phyloP scores from a whole-genome alignment of 2,888 invertebrate species.

The Priapulus caudatus region DNA sequence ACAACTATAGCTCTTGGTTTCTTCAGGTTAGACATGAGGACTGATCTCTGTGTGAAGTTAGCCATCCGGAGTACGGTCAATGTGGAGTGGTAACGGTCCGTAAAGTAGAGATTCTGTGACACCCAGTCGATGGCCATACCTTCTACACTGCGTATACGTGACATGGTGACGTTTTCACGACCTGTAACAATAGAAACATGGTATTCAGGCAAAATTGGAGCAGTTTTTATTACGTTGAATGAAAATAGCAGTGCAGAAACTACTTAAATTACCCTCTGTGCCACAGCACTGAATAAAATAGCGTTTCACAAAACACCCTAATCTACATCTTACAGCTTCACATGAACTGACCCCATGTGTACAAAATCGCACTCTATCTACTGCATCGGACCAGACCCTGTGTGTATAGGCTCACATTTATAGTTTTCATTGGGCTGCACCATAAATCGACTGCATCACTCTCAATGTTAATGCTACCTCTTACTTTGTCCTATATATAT shows the following conservation, averaged over 20 bases:
- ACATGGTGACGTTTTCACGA: conserved; percentile 77
- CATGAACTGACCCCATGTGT: too few relatives aligned
- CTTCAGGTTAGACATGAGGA: conserved; percentile 71
- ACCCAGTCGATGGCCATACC: conserved; percentile 92
- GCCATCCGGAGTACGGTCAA: conserved; percentile 79
- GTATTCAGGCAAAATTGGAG: background rate
- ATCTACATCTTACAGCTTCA: conserved; percentile 15
- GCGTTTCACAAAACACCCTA: conserved; percentile 1
- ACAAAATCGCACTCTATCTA: too few relatives aligned
- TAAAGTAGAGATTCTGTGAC: conserved; percentile 85
- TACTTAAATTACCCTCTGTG: background rate
- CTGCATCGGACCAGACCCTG: too few relatives aligned
- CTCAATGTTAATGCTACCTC: too few relatives aligned
- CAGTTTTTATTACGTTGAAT: background rate
- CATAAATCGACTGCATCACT: too few relatives aligned
- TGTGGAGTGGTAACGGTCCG: conserved; percentile 84
- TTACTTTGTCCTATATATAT: too few relatives aligned
- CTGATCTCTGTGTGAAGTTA: conserved; percentile 69
- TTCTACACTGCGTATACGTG: conserved; percentile 93
- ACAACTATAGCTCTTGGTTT: conserved; percentile 90
- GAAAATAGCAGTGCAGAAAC: background rate
- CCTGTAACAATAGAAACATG: conserved; percentile 34
- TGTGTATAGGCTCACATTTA: too few relatives aligned
- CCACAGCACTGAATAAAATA: background rate
- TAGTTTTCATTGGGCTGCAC: too few relatives aligned